Evolutionary conservation across 2,113 vertebrate genomes (phyloP).

Genomic region (Upupa epops): DNA sequence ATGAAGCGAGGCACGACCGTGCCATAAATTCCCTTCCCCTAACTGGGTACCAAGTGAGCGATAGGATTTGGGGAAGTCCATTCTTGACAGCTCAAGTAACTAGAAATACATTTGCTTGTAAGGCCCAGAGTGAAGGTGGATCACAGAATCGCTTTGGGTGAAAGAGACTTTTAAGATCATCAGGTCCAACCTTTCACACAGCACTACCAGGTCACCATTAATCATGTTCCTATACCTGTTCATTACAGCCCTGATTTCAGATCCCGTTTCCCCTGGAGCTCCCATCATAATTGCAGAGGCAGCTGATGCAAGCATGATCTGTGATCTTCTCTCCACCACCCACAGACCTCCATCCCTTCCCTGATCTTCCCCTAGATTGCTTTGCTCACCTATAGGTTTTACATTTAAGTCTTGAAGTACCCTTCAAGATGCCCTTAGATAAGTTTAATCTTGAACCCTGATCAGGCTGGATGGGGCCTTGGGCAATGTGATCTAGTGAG

Average conservation of each 20-base stretch:
- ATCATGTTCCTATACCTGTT: neutral
- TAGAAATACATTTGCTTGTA: accelerated
- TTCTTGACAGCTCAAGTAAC: neutral
- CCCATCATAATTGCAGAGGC: accelerated
- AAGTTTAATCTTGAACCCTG: too few species aligned
- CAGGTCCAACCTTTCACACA: too few species aligned
- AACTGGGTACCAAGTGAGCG: accelerated
- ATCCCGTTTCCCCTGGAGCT: accelerated
- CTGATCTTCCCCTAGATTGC: neutral
- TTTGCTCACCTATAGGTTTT: too few species aligned
- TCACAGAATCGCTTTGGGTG: too few species aligned
- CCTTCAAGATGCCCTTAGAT: too few species aligned
- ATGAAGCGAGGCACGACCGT: too few species aligned
- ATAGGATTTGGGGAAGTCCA: neutral
- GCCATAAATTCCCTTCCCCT: neutral
- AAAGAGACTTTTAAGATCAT: too few species aligned
- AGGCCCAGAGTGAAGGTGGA: neutral
- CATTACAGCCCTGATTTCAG: neutral
- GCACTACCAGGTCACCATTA: too few species aligned
- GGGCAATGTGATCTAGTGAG: too few species aligned
- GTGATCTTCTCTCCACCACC: neutral
- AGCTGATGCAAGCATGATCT: too few species aligned
- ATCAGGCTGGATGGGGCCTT: too few species aligned
- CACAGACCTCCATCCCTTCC: neutral
- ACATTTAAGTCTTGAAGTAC: too few species aligned